phyloP scores from a whole-genome alignment of 2,888 invertebrate genomes.

The Mimumesa dahlbomi region DNA sequence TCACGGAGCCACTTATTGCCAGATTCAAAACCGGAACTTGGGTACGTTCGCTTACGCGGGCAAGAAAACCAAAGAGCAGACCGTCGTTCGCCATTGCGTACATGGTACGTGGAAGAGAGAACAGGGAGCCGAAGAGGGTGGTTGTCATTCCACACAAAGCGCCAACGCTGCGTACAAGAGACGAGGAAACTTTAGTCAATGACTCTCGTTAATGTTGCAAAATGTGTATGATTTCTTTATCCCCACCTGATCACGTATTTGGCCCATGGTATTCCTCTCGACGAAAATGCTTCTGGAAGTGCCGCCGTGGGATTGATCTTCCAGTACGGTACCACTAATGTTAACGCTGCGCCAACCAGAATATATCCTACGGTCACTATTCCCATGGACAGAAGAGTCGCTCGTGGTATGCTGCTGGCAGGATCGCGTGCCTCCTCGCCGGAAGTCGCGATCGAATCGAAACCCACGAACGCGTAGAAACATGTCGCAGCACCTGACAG shows the following conservation, averaged over 20 bases:
- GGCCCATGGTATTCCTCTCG: slow-evolving; percentile 90
- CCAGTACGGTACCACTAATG: slow-evolving; percentile 90
- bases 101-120: slow-evolving; percentile 91
- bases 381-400: slow-evolving; percentile 90
- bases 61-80: slow-evolving; percentile 89
- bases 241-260: slow-evolving; percentile 84
- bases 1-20: slow-evolving; percentile 88
- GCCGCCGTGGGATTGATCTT: slow-evolving; percentile 89
- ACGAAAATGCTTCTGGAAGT: slow-evolving; percentile 89
- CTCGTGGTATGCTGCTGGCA: slow-evolving; percentile 89
- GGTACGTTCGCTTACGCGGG: slow-evolving; percentile 88
- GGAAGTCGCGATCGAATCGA: slow-evolving; percentile 94
- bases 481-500: slow-evolving; percentile 89
- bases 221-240: too few relatives aligned
- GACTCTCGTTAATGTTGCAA: too few relatives aligned
- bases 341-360: slow-evolving; percentile 90
- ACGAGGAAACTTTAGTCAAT: too few relatives aligned
- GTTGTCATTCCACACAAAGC: slow-evolving; percentile 97
- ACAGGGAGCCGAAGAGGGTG: slow-evolving; percentile 91
- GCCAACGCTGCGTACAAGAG: slow-evolving; percentile 85
- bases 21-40: slow-evolving; percentile 90
- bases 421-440: slow-evolving; percentile 93
- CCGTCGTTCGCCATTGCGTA: slow-evolving; percentile 96
- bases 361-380: slow-evolving; percentile 91
- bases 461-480: slow-evolving; percentile 95